Evolutionary conservation across 2,797 vertebrate species (phyloP).

Genomic region (Aphelocoma californica): DNA sequence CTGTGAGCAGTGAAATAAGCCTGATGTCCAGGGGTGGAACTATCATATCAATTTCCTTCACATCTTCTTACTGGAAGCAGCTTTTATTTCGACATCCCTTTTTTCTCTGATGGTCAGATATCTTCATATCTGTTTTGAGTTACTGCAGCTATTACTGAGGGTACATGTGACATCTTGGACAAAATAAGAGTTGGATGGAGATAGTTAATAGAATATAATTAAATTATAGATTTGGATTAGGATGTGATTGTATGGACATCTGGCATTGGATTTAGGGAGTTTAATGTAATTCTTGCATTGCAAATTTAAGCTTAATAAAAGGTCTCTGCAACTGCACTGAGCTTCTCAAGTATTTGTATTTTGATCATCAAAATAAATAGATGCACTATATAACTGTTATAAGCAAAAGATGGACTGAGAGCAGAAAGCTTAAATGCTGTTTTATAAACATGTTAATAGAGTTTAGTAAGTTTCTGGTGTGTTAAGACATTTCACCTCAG

Average conservation of each 20-base stretch:
- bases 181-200: neutral
- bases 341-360: neutral
- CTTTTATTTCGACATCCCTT: neutral
- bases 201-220: neutral
- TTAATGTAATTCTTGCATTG: neutral
- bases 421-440: neutral
- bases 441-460: neutral
- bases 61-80: neutral
- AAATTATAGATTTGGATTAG: neutral
- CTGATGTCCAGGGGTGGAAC: neutral
- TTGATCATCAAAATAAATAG: neutral
- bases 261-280: neutral
- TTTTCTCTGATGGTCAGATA: neutral
- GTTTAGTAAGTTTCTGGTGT: neutral
- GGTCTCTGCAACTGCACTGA: neutral
- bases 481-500: neutral
- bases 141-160: neutral
- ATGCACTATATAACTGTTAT: neutral
- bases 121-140: conserved; percentile 22
- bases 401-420: neutral
- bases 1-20: neutral
- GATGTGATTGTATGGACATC: neutral
- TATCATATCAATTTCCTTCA: neutral
- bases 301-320: neutral
- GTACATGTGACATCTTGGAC: neutral